Evolutionary conservation across 2,113 vertebrate species (phyloP).

Genomic region (Crotophaga sulcirostris): DNA sequence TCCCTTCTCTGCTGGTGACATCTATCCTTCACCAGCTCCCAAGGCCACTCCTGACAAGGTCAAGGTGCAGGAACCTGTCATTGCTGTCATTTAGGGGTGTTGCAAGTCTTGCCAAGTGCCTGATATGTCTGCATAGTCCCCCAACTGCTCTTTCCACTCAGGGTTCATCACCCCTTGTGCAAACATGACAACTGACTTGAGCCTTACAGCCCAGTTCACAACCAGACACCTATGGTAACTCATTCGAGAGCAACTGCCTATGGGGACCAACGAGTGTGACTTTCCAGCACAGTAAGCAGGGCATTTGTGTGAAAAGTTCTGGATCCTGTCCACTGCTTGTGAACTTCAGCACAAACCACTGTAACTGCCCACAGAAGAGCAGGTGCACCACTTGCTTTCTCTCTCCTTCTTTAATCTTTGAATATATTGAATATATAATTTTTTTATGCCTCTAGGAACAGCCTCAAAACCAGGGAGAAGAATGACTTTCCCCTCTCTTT

Average conservation of each 20-base stretch:
- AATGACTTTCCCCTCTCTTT: background rate
- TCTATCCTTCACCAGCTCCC: background rate
- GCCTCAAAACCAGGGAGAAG: background rate
- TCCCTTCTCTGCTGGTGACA: background rate
- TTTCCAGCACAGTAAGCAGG: background rate
- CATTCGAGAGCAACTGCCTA: background rate
- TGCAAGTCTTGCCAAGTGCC: background rate
- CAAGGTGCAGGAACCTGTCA: rapidly evolving
- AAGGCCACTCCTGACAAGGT: background rate
- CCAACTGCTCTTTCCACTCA: background rate
- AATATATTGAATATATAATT: background rate
- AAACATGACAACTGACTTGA: background rate
- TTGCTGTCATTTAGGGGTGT: background rate
- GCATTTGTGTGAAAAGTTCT: background rate
- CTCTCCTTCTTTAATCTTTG: background rate
- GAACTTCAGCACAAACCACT: background rate
- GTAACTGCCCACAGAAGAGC: background rate
- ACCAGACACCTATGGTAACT: rapidly evolving
- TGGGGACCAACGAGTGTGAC: background rate
- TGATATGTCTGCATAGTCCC: background rate
- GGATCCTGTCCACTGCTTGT: background rate
- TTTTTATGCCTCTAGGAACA: background rate
- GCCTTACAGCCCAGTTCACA: background rate
- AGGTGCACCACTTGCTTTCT: background rate
- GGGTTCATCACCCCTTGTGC: background rate